Conservation (phyloP, 2,888 invertebrate genomes). For the Synergus umbraculus region DNA sequence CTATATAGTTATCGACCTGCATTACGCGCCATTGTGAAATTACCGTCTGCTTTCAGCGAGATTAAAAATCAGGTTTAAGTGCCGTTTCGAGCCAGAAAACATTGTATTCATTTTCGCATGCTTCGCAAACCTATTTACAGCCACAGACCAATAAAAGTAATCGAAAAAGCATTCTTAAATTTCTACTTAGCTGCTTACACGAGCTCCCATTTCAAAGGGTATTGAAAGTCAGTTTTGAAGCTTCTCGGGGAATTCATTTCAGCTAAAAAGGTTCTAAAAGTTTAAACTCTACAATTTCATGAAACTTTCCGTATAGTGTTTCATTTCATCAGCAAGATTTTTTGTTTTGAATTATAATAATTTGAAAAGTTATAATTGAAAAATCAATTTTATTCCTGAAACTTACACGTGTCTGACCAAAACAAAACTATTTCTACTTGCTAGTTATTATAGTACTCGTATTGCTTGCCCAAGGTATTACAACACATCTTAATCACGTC, state of each 20-base stretch:
- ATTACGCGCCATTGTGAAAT: constrained; percentile 65
- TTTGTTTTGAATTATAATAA: neutral
- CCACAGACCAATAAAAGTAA: constrained; percentile 44
- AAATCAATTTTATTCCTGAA: no score
- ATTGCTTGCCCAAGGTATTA: no score
- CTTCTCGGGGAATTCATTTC: neutral
- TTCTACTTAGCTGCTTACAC: neutral
- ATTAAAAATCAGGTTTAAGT: constrained; percentile 70
- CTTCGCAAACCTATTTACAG: constrained; percentile 60
- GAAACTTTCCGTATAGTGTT: neutral
- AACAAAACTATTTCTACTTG: no score
- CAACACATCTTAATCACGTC: no score
- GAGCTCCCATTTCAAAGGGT: neutral
- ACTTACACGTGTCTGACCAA: no score
- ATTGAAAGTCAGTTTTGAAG: constrained; percentile 22
- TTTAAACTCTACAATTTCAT: neutral
- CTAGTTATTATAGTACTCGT: no score
- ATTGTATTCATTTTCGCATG: constrained; percentile 63
- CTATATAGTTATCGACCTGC: constrained; percentile 60
- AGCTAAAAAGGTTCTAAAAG: neutral
- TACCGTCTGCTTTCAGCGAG: constrained; percentile 69
- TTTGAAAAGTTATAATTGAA: no score
- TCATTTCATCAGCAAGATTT: neutral
- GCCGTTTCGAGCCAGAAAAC: constrained; percentile 55
- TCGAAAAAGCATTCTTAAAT: constrained; percentile 43